Conservation (phyloP, 2,113 vertebrate species). For the Microtus richardsoni region DNA sequence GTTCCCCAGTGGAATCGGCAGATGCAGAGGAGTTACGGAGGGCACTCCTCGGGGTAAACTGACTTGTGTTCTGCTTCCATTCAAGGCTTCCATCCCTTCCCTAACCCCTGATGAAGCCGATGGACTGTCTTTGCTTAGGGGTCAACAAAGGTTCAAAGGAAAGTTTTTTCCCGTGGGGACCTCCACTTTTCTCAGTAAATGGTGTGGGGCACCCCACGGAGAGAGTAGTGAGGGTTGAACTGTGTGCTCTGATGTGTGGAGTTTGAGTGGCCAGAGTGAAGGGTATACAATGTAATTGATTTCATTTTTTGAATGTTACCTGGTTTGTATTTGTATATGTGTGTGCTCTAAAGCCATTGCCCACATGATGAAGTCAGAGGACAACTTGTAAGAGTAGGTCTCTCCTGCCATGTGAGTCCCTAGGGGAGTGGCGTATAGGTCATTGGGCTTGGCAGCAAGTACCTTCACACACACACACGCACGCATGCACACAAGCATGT, state of each 20-base stretch:
- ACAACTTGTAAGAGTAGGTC: not conserved
- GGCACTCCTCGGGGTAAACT: slow-evolving; percentile 83
- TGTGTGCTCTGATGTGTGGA: not conserved
- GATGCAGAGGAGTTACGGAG: slow-evolving; percentile 79
- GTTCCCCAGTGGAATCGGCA: slow-evolving; percentile 79
- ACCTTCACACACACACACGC: not conserved
- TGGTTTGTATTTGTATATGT: not conserved
- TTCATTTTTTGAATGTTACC: not conserved
- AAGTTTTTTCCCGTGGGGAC: slow-evolving; percentile 64
- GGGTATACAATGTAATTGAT: not conserved
- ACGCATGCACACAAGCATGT: not conserved
- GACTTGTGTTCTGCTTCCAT: slow-evolving; percentile 83
- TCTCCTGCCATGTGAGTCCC: no score
- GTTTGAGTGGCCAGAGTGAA: not conserved
- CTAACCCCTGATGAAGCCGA: slow-evolving; percentile 76
- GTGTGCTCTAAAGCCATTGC: no score
- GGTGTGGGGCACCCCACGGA: slow-evolving; percentile 55
- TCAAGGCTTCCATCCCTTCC: slow-evolving; percentile 80
- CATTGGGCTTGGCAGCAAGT: not conserved
- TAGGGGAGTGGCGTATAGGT: not conserved
- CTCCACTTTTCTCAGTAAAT: slow-evolving; percentile 80
- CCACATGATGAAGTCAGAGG: not conserved
- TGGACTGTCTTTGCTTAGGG: slow-evolving; percentile 77
- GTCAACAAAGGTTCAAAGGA: slow-evolving; percentile 74
- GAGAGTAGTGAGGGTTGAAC: not conserved